Conservation (phyloP, 2,888 invertebrate species). For the Thymelicus lineola region DNA sequence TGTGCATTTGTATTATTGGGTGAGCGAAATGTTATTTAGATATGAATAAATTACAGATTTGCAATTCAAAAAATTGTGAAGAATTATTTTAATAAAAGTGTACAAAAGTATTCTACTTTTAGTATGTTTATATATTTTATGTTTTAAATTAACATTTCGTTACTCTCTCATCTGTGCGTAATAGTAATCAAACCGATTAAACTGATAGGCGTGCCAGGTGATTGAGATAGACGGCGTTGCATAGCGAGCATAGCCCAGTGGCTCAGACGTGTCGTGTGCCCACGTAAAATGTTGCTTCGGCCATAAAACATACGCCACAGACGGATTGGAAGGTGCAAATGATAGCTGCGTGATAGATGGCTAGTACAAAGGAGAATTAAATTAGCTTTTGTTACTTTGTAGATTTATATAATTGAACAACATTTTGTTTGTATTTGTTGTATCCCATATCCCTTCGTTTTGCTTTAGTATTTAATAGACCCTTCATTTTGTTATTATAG, state of each 20-base stretch:
- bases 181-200: background rate
- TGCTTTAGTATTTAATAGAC: too few relatives aligned
- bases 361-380: background rate
- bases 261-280: background rate
- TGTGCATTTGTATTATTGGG: too few relatives aligned
- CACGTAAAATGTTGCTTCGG: background rate
- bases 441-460: too few relatives aligned
- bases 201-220: background rate
- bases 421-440: too few relatives aligned
- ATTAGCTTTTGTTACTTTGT: background rate
- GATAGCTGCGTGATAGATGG: background rate
- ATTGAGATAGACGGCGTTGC: constrained; percentile 6
- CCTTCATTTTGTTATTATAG: too few relatives aligned
- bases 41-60: too few relatives aligned
- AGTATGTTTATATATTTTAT: too few relatives aligned
- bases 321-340: background rate
- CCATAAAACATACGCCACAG: background rate
- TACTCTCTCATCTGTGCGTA: background rate
- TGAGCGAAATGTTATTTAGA: too few relatives aligned
- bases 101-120: too few relatives aligned
- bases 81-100: too few relatives aligned
- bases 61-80: too few relatives aligned
- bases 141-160: background rate
- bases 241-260: background rate
- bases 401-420: too few relatives aligned